Conservation (phyloP, 1,140 invertebrate genomes). For the Agrilus planipennis region DNA sequence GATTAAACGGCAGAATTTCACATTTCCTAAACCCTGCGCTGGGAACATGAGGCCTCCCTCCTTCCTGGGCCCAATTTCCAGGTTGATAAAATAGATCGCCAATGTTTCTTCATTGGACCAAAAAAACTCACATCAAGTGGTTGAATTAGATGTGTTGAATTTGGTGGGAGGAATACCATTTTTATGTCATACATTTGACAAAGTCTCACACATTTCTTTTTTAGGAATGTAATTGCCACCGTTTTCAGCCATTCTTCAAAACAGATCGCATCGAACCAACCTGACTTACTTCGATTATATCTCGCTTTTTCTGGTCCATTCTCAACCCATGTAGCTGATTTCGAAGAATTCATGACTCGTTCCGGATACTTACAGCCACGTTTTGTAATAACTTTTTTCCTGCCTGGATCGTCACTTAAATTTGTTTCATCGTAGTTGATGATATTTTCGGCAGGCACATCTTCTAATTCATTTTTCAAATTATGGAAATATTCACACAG, state of each 20-base stretch:
- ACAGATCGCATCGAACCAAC: slow-evolving; percentile 29
- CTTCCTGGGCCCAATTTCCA: too few relatives aligned
- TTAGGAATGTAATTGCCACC: slow-evolving; percentile 15
- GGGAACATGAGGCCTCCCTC: too few relatives aligned
- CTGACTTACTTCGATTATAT: slow-evolving; percentile 22
- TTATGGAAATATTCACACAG: slow-evolving; percentile 11
- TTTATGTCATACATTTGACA: slow-evolving; percentile 23
- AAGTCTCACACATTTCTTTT: slow-evolving; percentile 17
- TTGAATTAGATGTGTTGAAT: slow-evolving; percentile 25
- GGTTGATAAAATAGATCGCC: slow-evolving; percentile 25
- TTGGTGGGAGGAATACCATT: slow-evolving; percentile 30
- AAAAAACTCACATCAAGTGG: slow-evolving; percentile 33
- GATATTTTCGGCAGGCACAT: slow-evolving; percentile 23
- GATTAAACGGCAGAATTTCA: too few relatives aligned
- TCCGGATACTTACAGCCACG: slow-evolving; percentile 29
- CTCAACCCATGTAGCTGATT: slow-evolving; percentile 25
- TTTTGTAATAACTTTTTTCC: slow-evolving; percentile 20
- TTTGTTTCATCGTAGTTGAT: slow-evolving; percentile 36
- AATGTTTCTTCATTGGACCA: slow-evolving; percentile 26
- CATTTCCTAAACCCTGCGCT: too few relatives aligned
- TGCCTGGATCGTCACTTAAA: slow-evolving; percentile 29
- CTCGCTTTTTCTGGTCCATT: slow-evolving; percentile 20
- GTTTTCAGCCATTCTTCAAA: slow-evolving; percentile 30
- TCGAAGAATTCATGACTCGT: slow-evolving; percentile 23
- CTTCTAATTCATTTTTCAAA: slow-evolving; percentile 17